A percentile compares a stretch with the other conserved stretches of the same genome.
Conservation (phyloP, 2,797 vertebrate genomes). For the Danio albolineatus region DNA sequence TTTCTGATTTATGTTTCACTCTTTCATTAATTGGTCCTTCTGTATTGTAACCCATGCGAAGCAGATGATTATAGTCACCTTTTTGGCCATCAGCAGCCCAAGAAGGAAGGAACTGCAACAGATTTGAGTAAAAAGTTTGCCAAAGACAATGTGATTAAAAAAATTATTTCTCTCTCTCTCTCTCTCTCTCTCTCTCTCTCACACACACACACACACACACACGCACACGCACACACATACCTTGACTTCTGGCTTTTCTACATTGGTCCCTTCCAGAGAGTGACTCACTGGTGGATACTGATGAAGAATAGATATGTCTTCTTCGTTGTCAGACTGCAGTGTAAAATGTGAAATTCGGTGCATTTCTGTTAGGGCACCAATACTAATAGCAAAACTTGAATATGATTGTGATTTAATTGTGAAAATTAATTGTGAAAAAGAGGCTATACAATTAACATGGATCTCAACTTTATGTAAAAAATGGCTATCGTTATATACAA, state of each 20-base stretch:
- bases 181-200: no score
- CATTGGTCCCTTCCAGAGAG: constrained; percentile 71
- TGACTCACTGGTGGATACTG: constrained; percentile 71
- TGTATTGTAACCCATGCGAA: not conserved
- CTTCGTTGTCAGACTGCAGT: constrained; percentile 77
- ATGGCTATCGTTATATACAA: no score
- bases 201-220: constrained; percentile 23
- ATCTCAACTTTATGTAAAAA: no score
- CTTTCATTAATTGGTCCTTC: constrained; percentile 10
- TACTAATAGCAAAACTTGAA: not conserved
- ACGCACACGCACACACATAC: constrained; percentile 23
- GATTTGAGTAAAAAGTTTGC: constrained; percentile 48
- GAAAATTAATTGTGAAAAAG: not conserved
- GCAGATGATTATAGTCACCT: not conserved
- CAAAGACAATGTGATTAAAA: not conserved
- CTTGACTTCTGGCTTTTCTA: constrained; percentile 53
- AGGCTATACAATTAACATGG: not conserved
- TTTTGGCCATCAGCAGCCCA: constrained; percentile 25
- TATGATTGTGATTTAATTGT: not conserved
- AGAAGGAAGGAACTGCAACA: not conserved
- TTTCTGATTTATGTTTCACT: not conserved
- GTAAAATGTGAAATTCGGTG: constrained; percentile 6
- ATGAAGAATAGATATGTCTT: constrained; percentile 76
- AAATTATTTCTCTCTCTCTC: constrained; percentile 16
- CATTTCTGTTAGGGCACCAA: not conserved